Evolutionary conservation across 2,888 invertebrate genomes (phyloP).

Genomic region (Acanthosepion esculentum): DNA sequence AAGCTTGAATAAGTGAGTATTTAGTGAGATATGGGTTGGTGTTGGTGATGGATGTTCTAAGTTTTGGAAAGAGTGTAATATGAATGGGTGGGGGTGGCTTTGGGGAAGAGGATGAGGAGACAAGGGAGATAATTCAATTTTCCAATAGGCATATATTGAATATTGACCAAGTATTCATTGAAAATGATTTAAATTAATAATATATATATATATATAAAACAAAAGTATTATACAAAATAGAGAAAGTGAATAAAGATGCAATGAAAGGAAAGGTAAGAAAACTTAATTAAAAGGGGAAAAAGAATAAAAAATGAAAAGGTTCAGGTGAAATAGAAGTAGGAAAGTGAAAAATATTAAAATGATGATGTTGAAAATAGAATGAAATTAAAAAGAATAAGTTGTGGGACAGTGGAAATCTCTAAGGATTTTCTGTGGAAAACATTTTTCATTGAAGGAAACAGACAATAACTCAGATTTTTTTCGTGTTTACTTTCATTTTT

Average conservation of each 20-base stretch:
- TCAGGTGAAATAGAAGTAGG: too few relatives aligned
- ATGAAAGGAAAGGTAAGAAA: too few relatives aligned
- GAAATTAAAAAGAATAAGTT: too few relatives aligned
- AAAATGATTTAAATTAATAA: not conserved
- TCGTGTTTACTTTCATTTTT: too few relatives aligned
- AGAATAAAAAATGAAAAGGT: too few relatives aligned
- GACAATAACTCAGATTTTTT: too few relatives aligned
- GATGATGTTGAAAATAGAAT: too few relatives aligned
- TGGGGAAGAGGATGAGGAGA: not conserved
- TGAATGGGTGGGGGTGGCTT: not conserved
- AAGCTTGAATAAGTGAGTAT: not conserved
- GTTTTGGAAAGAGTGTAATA: not conserved
- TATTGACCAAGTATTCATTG: not conserved
- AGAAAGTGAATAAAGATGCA: not conserved
- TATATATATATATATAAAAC: not conserved
- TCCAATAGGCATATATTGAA: slow-evolving; percentile 4
- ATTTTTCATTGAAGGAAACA: too few relatives aligned
- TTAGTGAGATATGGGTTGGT: not conserved
- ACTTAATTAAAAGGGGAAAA: not conserved
- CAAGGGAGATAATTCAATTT: slow-evolving; percentile 33
- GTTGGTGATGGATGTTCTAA: not conserved
- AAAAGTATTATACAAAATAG: not conserved
- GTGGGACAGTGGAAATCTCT: too few relatives aligned
- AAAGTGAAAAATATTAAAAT: too few relatives aligned
- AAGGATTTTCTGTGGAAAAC: too few relatives aligned